These are phyloP conservation scores for Procambarus virginalis DNA, from an alignment of 1,140 invertebrate genomes.

Conservation along the genomic window DNA sequence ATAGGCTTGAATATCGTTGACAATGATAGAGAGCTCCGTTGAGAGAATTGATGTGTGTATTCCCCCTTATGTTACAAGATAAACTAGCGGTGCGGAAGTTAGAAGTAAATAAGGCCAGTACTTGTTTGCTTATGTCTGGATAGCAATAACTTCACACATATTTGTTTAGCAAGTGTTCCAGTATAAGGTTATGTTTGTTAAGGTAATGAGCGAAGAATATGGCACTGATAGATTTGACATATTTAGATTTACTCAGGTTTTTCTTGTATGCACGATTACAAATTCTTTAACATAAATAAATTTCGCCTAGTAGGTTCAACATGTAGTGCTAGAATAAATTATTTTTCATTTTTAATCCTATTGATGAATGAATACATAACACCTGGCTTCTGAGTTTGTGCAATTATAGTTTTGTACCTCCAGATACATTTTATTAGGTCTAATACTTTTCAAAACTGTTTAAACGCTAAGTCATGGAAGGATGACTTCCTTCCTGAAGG, in stretches of 20 bases:
- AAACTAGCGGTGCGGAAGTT: background rate
- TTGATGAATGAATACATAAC: background rate
- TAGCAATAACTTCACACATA: slow-evolving; percentile 7
- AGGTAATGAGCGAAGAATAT: background rate
- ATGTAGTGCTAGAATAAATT: background rate
- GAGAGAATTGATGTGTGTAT: background rate
- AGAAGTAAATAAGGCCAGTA: background rate
- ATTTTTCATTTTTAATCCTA: background rate
- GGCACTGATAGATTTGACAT: background rate
- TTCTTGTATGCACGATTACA: background rate
- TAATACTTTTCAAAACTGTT: background rate
- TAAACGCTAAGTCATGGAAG: background rate
- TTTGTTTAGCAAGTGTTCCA: background rate
- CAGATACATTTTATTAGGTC: background rate
- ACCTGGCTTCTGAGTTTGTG: background rate
- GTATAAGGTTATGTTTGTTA: background rate
- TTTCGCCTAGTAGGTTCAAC: background rate
- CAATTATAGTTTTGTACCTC: background rate
- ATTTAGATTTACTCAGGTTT: background rate
- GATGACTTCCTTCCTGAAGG: background rate
- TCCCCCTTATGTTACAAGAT: background rate
- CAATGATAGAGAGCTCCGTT: background rate
- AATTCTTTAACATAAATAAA: background rate
- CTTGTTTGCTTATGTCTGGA: background rate
- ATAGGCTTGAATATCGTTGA: background rate